Evolutionary conservation across 2,113 vertebrate species (phyloP).

Genomic region (Corydoras sp.): DNA sequence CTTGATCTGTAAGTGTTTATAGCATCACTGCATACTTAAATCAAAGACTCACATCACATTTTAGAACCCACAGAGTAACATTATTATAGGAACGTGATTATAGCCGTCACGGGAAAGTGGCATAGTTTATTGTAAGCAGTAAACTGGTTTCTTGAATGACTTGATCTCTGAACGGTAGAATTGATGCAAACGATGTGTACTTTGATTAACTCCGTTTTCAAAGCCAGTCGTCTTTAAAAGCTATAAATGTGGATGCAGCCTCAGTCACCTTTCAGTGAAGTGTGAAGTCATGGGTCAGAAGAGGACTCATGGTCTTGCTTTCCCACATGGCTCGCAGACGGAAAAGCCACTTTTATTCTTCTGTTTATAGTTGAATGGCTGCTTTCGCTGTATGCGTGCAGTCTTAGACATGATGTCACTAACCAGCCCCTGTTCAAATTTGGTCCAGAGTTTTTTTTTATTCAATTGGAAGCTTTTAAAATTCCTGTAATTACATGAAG

Average conservation of each 20-base stretch:
- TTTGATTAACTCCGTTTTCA: conserved; percentile 39
- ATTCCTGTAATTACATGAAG: not conserved
- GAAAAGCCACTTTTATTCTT: not conserved
- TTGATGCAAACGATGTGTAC: conserved; percentile 34
- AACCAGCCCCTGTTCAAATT: not conserved
- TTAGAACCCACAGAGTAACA: not conserved
- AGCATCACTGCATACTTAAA: too few species aligned
- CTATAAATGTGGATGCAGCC: conserved; percentile 33
- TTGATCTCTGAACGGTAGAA: not conserved
- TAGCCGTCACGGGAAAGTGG: conserved; percentile 16
- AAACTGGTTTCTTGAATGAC: not conserved
- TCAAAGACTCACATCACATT: too few species aligned
- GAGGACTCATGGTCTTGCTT: not conserved
- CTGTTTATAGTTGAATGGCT: not conserved
- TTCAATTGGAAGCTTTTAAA: conserved; percentile 3
- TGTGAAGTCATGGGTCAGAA: conserved; percentile 37
- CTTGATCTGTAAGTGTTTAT: too few species aligned
- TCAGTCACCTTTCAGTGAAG: conserved; percentile 43
- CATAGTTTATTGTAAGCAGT: not conserved
- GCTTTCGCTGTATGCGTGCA: conserved; percentile 42
- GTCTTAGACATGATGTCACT: conserved; percentile 28
- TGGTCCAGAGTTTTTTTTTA: not conserved
- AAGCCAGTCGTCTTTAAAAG: conserved; percentile 32
- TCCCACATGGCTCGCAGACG: not conserved
- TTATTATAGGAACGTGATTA: not conserved